Base-by-base conservation (phyloP, 2,113 vertebrate genomes). In the Mesoclemmys tuberculata region DNA sequence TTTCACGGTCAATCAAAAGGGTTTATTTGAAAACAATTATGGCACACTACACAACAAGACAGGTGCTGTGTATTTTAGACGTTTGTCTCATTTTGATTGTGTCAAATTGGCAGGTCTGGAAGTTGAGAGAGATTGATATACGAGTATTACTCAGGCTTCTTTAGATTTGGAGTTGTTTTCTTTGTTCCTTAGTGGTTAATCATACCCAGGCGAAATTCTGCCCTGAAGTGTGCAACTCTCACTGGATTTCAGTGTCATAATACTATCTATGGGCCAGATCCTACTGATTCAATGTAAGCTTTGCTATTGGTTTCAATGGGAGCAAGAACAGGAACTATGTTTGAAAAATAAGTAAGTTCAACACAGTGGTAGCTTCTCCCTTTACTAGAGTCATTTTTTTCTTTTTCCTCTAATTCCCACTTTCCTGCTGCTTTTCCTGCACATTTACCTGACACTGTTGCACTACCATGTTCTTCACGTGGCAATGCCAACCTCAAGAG, bases 281-380 rank as follows among this genome's bases (percentile, higher is more conserved):
- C 31, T 19, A 78, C 16, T 35, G 75, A 49, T 31, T 79, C 87
- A 82, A 71, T 51, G 26, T 10, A 82, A 88, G 29, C 21, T 81
- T 96, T 56, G 55, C 26, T 56, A 56, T 56, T 56, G 27, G 74
- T 18, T 82, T 82, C 19, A 84, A 81, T 31, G 74, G 44, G 92
- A 91, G 90, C 31, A 21, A 87, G 85, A 91, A 49, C 49, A 95
- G 5, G 35, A 91, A 80, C 48, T 86, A 64, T 18, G 27, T 77
- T 93, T 71, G 16, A 82, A 55, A 96, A 94, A 55, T 12, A 84
- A 41, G 27, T 85, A 90, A 21, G 22, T 6, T 83, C 91, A 95
- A 89, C 82, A 55, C 27, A 64, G 14, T 64, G 31, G 7, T 35
- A 64, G 61, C 3, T 5, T 18, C 31, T 64, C 7, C 3, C 56